phyloP scores from a whole-genome alignment of 1,140 invertebrate genomes.

The Pseudomyrmex concolor region DNA sequence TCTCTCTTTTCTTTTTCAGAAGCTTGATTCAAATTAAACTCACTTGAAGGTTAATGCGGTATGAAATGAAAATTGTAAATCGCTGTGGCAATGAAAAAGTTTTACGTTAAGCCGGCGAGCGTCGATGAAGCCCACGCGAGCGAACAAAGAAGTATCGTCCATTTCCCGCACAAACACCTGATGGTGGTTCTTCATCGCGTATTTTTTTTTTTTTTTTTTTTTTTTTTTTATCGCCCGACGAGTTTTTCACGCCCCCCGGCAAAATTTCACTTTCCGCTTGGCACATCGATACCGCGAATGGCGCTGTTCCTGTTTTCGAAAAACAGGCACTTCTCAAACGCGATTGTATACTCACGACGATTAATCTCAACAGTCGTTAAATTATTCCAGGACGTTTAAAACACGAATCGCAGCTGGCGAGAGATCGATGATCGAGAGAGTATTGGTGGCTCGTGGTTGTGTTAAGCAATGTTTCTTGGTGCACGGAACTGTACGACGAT shows the following conservation, averaged over 20 bases:
- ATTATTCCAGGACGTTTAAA: not conserved
- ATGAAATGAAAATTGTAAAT: conserved; percentile 57
- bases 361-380: not conserved
- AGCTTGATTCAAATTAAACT: conserved; percentile 50
- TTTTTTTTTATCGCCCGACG: not conserved
- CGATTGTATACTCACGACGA: not conserved
- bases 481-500: conserved; percentile 1
- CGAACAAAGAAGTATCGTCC: conserved; percentile 31
- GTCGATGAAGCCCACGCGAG: conserved; percentile 39
- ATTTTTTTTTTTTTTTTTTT: conserved; percentile 6
- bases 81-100: conserved; percentile 30
- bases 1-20: conserved; percentile 11
- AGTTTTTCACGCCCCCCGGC: conserved; percentile 46
- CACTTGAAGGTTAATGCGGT: conserved; percentile 47
- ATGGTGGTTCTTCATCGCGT: not conserved
- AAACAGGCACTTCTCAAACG: not conserved
- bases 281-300: not conserved
- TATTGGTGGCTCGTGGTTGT: not conserved
- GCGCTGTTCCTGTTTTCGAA: not conserved
- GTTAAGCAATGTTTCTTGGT: conserved; percentile 12
- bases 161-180: conserved; percentile 14
- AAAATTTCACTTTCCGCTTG: conserved; percentile 3
- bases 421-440: not conserved
- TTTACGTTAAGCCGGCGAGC: conserved; percentile 35
- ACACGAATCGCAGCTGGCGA: not conserved